Percentiles rank a stretch among this genome's conserved stretches.
These are phyloP conservation scores for Notamacropus eugenii DNA, from an alignment of 2,797 vertebrate genomes.

Conservation along the genomic window DNA sequence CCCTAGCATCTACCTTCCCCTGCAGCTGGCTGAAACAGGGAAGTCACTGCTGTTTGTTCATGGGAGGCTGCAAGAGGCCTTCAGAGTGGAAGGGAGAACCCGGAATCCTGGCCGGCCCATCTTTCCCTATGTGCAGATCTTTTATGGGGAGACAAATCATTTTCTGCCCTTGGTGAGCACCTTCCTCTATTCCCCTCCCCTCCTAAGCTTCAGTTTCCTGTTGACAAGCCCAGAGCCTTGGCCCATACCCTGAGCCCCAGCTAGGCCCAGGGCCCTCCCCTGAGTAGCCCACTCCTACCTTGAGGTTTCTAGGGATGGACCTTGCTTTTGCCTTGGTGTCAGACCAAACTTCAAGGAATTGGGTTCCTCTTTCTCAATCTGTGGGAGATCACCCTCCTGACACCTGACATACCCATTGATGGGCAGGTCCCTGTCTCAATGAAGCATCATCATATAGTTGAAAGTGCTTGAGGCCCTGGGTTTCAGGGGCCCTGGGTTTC, in stretches of 20 bases:
- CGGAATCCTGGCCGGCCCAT: constrained; percentile 78
- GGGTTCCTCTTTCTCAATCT: not conserved
- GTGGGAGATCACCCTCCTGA: not conserved
- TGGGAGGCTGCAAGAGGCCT: constrained; percentile 90
- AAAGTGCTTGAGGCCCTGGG: not conserved
- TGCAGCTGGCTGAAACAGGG: constrained; percentile 74
- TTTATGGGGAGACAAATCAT: constrained; percentile 86
- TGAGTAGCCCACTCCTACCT: not conserved
- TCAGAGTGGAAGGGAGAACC: constrained; percentile 81
- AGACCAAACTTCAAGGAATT: not conserved
- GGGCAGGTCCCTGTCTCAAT: not conserved
- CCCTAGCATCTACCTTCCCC: constrained; percentile 93
- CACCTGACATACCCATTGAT: not conserved
- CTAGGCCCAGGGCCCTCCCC: not conserved
- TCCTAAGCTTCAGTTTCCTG: not conserved
- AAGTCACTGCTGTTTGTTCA: constrained; percentile 83
- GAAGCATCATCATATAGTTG: not conserved
- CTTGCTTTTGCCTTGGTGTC: not conserved
- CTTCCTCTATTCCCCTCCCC: not conserved
- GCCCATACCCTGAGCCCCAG: not conserved
- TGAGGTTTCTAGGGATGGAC: not conserved
- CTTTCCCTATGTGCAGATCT: constrained; percentile 91
- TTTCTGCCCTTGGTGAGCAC: constrained; percentile 86
- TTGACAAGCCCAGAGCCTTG: not conserved
- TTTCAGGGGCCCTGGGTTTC: not conserved